Base-by-base conservation (phyloP, 2,888 invertebrate species). In the Dicranocentrus wangi region DNA sequence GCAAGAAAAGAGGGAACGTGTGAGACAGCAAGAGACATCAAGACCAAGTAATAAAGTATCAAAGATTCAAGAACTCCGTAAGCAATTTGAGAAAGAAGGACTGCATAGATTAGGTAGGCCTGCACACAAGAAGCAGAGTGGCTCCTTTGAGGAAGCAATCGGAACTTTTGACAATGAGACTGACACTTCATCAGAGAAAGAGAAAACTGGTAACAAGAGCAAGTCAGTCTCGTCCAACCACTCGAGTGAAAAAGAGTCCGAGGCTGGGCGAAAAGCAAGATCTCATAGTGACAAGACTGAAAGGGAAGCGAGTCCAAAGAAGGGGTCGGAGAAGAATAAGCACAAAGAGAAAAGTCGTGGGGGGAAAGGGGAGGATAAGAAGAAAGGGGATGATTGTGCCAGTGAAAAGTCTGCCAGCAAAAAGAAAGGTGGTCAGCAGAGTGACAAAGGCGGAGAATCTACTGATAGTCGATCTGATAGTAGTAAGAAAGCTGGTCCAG, bases 91-190 rank as follows among this genome's bases (percentile, higher is more conserved):
- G 32, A 84, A 82, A 19, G 81, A 81, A 63, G 79, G 81, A 1
- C 58, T 84, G 19, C 75, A 75, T 65, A 53, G 63, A n/a, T 39
- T 84, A 7, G 82, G 84, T 0, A 66, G 82, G 39, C 82, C 71
- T n/a, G 15, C 32, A 21, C 28, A 21, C 5, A 82, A 73, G 23
- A 82, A 78, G 19, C 70, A 66, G 13, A 42, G 55, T 55, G 81
- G 71, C 7, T 68, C 73, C 15, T 84, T 84, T 61, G 84, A 84
- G 71, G 84, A 84, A 5, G 82, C 84, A 3, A 58, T 83, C 3
- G 55, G 60, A 21, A 42, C 79, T 2, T 58, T 55, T 21, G 75
- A 63, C 10, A 51, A 23, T 1, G 65, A 58, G 21, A 47, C 42
- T 10, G 42, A 51, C 19, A 42, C 5, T 8, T 39, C 60, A 28